Conservation (phyloP, 2,113 vertebrate genomes). For the Phasianus colchicus region DNA sequence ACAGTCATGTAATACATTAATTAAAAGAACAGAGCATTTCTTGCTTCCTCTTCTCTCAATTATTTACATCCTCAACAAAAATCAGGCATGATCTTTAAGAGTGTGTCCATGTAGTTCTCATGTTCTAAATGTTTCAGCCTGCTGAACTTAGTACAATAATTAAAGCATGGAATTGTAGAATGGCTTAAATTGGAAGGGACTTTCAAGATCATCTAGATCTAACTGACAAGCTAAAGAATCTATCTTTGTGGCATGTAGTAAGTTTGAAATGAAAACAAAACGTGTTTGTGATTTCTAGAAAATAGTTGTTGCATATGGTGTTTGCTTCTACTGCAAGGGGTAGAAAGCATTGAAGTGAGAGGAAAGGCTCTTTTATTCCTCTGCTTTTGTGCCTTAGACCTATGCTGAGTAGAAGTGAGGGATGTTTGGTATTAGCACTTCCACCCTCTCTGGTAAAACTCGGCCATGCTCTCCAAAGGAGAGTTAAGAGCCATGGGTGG, state of each 20-base stretch:
- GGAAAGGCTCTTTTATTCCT: neutral
- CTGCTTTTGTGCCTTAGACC: neutral
- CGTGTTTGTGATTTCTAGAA: neutral
- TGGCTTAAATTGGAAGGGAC: neutral
- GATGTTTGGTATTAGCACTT: neutral
- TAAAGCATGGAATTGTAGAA: neutral
- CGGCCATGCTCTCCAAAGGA: neutral
- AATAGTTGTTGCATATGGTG: neutral
- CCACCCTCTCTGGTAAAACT: neutral
- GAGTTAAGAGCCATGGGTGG: neutral
- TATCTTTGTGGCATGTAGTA: neutral
- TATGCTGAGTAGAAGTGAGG: neutral
- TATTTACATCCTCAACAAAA: neutral
- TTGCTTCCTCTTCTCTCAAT: neutral
- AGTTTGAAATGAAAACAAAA: neutral
- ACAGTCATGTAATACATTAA: neutral
- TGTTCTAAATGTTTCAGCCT: neutral
- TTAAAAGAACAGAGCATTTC: neutral
- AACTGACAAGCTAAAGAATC: neutral
- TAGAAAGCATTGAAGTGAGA: neutral
- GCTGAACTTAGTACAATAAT: neutral
- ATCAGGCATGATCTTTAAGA: neutral
- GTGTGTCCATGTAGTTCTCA: neutral
- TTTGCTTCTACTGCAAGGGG: neutral
- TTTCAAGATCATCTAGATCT: neutral